phyloP scores from a whole-genome alignment of 2,113 vertebrate genomes.

The Candoia aspera region DNA sequence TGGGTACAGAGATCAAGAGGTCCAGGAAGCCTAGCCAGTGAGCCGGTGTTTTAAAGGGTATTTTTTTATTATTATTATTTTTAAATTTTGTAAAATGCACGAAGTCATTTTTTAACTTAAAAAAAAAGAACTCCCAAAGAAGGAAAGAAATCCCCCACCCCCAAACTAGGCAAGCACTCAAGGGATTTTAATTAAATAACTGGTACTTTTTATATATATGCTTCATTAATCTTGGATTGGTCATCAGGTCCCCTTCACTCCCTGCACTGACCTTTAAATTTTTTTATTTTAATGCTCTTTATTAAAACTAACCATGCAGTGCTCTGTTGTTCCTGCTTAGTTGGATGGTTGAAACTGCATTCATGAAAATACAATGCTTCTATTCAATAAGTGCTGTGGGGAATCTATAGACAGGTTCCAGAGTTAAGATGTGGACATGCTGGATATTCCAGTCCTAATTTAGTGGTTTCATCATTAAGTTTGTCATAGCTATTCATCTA shows the following conservation, averaged over 20 bases:
- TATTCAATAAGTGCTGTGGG: slow-evolving; percentile 49
- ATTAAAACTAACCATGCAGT: slow-evolving; percentile 66
- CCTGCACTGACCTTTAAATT: slow-evolving; percentile 24
- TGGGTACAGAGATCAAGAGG: not conserved
- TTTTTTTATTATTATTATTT: slow-evolving; percentile 59
- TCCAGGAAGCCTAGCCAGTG: not conserved
- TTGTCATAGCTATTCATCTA: slow-evolving; percentile 58
- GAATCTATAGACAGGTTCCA: slow-evolving; percentile 58
- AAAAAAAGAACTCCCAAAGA: slow-evolving; percentile 61
- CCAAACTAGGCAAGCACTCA: slow-evolving; percentile 67
- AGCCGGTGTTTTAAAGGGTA: slow-evolving; percentile 42
- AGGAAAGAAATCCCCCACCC: slow-evolving; percentile 58
- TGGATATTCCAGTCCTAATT: slow-evolving; percentile 53
- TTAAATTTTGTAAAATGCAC: not conserved
- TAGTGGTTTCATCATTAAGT: slow-evolving; percentile 66
- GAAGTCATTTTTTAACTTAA: slow-evolving; percentile 23
- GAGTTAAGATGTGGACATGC: slow-evolving; percentile 39
- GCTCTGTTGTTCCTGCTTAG: slow-evolving; percentile 54
- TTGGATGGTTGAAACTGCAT: slow-evolving; percentile 48
- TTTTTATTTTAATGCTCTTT: slow-evolving; percentile 51
- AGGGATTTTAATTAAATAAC: slow-evolving; percentile 65
- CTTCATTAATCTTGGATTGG: slow-evolving; percentile 60
- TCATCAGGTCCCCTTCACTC: slow-evolving; percentile 41
- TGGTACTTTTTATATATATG: slow-evolving; percentile 38
- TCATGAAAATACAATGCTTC: slow-evolving; percentile 52